phyloP scores from a whole-genome alignment of 2,797 vertebrate species.

The Jordanella pulchra region DNA sequence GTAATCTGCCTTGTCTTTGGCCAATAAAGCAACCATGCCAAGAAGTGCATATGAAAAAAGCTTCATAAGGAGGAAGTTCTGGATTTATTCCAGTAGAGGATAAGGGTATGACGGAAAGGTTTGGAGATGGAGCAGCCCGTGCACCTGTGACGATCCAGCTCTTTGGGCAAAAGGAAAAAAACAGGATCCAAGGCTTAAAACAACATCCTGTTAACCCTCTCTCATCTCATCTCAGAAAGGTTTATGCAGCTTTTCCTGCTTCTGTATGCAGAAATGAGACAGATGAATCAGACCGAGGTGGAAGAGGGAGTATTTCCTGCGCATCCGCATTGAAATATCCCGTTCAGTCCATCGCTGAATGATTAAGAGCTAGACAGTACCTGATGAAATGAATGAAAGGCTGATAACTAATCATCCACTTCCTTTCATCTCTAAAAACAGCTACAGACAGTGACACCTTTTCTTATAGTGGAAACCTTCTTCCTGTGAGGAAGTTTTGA shows the following conservation, averaged over 20 bases:
- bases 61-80: constrained; percentile 30
- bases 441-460: constrained; percentile 11
- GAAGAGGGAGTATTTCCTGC: constrained; percentile 22
- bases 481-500: constrained; percentile 32
- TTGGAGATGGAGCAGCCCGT: constrained; percentile 15
- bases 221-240: constrained; percentile 36
- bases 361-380: constrained; percentile 20
- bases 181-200: constrained; percentile 76
- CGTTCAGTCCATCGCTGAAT: constrained; percentile 32
- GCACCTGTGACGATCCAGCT: constrained; percentile 70
- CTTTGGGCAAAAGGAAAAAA: constrained; percentile 73
- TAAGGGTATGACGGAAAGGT: neutral
- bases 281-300: constrained; percentile 57
- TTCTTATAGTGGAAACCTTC: neutral
- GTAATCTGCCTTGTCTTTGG: constrained; percentile 8
- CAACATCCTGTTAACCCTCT: constrained; percentile 74
- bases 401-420: neutral
- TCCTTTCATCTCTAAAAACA: constrained; percentile 12
- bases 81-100: constrained; percentile 23
- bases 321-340: constrained; percentile 32
- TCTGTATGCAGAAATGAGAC: constrained; percentile 43
- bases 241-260: constrained; percentile 61
- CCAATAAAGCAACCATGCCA: constrained; percentile 10
- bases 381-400: constrained; percentile 27
- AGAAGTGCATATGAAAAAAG: constrained; percentile 22